Conservation (phyloP, 2,113 vertebrate genomes). For the Vanacampus margaritifer region DNA sequence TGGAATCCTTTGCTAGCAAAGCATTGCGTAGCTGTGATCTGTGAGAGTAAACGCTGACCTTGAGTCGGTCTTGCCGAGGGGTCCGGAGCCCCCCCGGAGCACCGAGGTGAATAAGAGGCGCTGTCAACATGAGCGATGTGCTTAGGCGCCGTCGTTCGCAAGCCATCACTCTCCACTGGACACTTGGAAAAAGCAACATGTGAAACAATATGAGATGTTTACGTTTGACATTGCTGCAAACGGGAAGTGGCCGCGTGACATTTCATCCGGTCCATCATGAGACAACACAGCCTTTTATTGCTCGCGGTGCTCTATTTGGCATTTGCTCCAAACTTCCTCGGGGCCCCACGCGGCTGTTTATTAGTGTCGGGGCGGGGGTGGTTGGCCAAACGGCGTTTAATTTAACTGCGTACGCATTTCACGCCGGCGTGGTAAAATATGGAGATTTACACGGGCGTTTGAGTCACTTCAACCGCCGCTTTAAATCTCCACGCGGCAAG, state of each 20-base stretch:
- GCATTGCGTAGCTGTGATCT: not conserved
- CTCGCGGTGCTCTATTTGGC: slow-evolving; percentile 53
- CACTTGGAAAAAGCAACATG: slow-evolving; percentile 24
- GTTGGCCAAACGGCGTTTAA: slow-evolving; percentile 33
- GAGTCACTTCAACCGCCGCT: slow-evolving; percentile 18
- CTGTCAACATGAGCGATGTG: slow-evolving; percentile 63
- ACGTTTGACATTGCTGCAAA: slow-evolving; percentile 25
- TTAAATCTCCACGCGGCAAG: slow-evolving; percentile 36
- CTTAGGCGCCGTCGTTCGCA: slow-evolving; percentile 44
- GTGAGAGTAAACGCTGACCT: slow-evolving; percentile 45
- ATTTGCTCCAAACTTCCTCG: slow-evolving; percentile 51
- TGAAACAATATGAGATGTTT: slow-evolving; percentile 20
- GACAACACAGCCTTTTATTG: slow-evolving; percentile 49
- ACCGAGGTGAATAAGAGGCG: slow-evolving; percentile 52
- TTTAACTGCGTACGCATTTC: slow-evolving; percentile 50
- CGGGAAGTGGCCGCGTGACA: slow-evolving; percentile 36
- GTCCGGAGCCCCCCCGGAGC: slow-evolving; percentile 26
- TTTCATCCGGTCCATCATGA: slow-evolving; percentile 51
- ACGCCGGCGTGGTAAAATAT: slow-evolving; percentile 35
- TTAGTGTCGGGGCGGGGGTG: slow-evolving; percentile 24
- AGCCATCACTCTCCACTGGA: slow-evolving; percentile 53
- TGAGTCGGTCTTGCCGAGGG: slow-evolving; percentile 32
- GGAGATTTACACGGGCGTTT: slow-evolving; percentile 42
- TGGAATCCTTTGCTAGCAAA: not conserved
- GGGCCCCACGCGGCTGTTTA: slow-evolving; percentile 43